Conservation (phyloP, 2,888 invertebrate species). For the Eledona agricola region DNA sequence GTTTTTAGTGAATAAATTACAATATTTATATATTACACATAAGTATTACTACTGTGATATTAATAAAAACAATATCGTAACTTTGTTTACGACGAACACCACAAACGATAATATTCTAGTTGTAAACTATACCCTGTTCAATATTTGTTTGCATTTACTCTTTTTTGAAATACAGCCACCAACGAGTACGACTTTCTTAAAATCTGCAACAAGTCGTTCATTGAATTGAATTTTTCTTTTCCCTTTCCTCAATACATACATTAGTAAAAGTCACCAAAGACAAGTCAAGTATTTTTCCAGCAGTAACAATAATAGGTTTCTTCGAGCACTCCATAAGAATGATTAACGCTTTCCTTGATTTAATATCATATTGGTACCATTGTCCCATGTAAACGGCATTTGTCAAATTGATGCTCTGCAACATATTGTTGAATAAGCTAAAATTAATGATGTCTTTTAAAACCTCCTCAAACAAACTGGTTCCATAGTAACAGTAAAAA, state of each 20-base stretch:
- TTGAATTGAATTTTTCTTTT: neutral
- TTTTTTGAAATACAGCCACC: no score
- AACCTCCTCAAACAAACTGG: conserved; percentile 10
- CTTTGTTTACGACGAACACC: no score
- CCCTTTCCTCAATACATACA: conserved; percentile 59
- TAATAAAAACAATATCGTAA: no score
- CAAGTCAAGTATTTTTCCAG: conserved; percentile 63
- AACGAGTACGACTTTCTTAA: conserved; percentile 44
- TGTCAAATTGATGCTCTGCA: conserved; percentile 61
- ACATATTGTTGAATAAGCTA: neutral
- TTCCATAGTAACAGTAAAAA: conserved; percentile 10
- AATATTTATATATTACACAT: no score
- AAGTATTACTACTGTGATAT: no score
- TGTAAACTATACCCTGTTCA: no score
- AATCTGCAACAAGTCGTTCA: conserved; percentile 44
- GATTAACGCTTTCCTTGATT: conserved; percentile 60
- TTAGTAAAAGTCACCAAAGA: conserved; percentile 64
- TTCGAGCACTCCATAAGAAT: conserved; percentile 63
- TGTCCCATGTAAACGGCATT: conserved; percentile 62
- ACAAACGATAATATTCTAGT: no score
- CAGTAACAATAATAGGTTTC: conserved; percentile 63
- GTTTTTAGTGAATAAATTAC: no score
- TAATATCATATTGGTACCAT: conserved; percentile 56
- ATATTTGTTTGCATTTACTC: no score
- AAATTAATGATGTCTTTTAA: neutral